These are phyloP conservation scores for Adrianichthys oophorus DNA, from an alignment of 2,797 vertebrate genomes.

Conservation along the genomic window DNA sequence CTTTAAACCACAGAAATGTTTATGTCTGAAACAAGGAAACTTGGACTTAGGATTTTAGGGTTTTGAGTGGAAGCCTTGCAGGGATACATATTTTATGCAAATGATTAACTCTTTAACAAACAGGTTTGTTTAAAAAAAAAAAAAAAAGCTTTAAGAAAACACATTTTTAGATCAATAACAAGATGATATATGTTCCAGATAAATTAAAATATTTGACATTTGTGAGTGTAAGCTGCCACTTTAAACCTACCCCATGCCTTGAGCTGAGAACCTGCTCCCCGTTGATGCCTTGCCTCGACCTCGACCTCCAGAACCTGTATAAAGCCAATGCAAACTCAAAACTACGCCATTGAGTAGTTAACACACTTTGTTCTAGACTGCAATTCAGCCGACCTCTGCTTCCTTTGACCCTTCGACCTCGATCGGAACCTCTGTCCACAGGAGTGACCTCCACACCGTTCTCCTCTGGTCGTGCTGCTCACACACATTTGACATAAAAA, in stretches of 20 bases:
- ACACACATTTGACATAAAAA: neutral
- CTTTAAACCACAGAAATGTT: no score
- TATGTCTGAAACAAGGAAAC: neutral
- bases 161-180: no score
- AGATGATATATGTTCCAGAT: no score
- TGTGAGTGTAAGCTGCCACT: neutral
- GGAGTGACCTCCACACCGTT: constrained; percentile 87
- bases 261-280: constrained; percentile 89
- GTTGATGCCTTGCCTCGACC: constrained; percentile 85
- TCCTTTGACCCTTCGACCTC: constrained; percentile 69
- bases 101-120: neutral
- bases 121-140: no score
- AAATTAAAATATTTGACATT: neutral
- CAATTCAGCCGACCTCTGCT: constrained; percentile 76
- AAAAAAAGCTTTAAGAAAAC: no score
- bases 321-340: constrained; percentile 32
- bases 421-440: constrained; percentile 82
- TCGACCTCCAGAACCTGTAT: constrained; percentile 85
- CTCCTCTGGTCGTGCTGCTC: constrained; percentile 85
- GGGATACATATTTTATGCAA: neutral
- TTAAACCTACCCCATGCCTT: constrained; percentile 89
- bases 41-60: constrained; percentile 7
- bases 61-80: neutral
- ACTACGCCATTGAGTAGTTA: neutral
- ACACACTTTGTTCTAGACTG: neutral